phyloP scores from a whole-genome alignment of 2,113 vertebrate genomes.

The Boulengeromyrus knoepffleri region DNA sequence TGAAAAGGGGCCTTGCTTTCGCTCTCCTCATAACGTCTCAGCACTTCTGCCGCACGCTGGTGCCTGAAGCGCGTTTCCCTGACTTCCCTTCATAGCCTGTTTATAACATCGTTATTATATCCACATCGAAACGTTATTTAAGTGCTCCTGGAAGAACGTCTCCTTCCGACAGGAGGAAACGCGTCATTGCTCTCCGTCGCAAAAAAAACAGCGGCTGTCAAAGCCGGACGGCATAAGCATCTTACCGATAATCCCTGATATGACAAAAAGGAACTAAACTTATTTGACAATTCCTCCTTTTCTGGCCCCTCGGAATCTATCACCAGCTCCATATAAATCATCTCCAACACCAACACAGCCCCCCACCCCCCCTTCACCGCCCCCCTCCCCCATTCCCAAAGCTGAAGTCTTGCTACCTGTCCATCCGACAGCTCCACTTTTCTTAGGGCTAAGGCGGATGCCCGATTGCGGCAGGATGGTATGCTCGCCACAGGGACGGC shows the following conservation, averaged over 20 bases:
- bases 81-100: neutral
- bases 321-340: neutral
- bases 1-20: neutral
- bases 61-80: neutral
- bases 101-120: neutral
- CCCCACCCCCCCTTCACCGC: neutral
- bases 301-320: neutral
- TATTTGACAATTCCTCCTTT: neutral
- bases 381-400: neutral
- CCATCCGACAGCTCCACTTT: neutral
- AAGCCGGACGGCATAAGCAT: neutral
- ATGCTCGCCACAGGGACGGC: neutral
- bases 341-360: constrained; percentile 1
- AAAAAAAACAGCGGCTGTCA: neutral
- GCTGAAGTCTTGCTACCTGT: neutral
- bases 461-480: neutral
- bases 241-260: neutral
- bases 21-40: neutral
- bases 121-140: neutral
- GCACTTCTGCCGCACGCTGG: neutral
- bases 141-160: neutral
- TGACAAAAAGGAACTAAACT: neutral
- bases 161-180: neutral
- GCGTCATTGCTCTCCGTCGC: neutral
- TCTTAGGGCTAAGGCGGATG: neutral